Base-by-base conservation (phyloP, 2,888 invertebrate genomes). In the Drosophila kambysellisi region DNA sequence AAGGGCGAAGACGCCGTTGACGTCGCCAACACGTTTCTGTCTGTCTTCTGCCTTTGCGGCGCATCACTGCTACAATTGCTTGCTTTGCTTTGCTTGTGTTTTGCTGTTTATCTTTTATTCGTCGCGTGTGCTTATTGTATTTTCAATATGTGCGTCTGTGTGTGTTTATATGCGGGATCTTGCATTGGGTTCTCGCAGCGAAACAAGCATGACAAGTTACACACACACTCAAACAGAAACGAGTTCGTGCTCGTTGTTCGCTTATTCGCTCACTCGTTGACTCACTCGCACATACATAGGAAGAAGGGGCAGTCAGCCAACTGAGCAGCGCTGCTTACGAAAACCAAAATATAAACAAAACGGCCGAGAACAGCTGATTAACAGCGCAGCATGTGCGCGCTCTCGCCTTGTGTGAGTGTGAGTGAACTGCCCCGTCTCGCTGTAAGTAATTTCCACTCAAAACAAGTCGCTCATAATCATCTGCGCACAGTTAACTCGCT, bases 291-390 rank as follows among this genome's bases (percentile, higher is more conserved):
- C 60, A 58, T 74, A 67, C 56, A 79, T 81, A 76, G 70, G 79
- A 81, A 78, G 79, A 77, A 73, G 88, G 73, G 88, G 88, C 76
- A 75, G 59, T 54, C 70, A 82, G 72, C 60, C 62, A 80, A 72
- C 74, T 61, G 56, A 56, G 63, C 65, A 63, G 63, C 65, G 57
- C 81, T 77, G 77, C 86, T 86, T 83, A 78, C 83, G 87, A 89
- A 88, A 79, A 90, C 60, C 88, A 89, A 91, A 91, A 91, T 82
- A 91, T 91, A 91, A 91, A 91, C 90, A 91, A 91, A 85, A 91
- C 88, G 59, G 77, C 62, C 67, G 70, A 81, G 81, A 91, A 91
- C 90, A 91, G 90, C 90, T 91, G 90, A 91, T 91, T 82, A 80
- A 61, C 68, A 81, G 56, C 72, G 32, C 74, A 89, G 90, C 85